These are phyloP conservation scores for Holocentrus rufus DNA, from an alignment of 2,797 vertebrate genomes.

Conservation along the genomic window DNA sequence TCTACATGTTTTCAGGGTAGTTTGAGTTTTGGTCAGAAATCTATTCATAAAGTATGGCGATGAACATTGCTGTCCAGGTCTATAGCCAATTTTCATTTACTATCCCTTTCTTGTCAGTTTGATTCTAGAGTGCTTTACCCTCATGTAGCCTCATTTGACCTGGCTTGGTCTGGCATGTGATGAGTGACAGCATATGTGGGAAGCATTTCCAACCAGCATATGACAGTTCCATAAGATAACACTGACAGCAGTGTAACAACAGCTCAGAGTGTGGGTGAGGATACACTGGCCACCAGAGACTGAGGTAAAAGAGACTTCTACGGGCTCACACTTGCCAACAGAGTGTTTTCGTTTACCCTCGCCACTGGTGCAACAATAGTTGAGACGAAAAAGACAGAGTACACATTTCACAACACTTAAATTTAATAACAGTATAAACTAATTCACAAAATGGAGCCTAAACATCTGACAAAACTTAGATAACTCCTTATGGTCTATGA, in stretches of 20 bases:
- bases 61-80: no score
- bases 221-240: conserved; percentile 43
- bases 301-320: conserved; percentile 47
- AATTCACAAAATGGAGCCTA: conserved; percentile 7
- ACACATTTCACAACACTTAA: conserved; percentile 35
- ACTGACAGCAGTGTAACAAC: conserved; percentile 39
- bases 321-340: conserved; percentile 44
- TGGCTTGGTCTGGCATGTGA: conserved; percentile 30
- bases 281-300: conserved; percentile 39
- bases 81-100: not conserved
- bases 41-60: no score
- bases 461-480: conserved; percentile 22
- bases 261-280: conserved; percentile 25
- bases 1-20: no score
- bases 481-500: conserved; percentile 24
- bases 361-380: conserved; percentile 32
- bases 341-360: conserved; percentile 22
- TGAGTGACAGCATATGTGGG: conserved; percentile 34
- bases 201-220: not conserved
- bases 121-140: not conserved
- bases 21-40: no score
- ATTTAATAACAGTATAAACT: conserved; percentile 38
- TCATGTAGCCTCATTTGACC: conserved; percentile 20
- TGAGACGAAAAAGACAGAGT: conserved; percentile 42
- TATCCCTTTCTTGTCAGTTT: conserved; percentile 4